Conservation (phyloP, 53 echinoderm and acorn worm genomes). For the Hippasteria phrygiana region DNA sequence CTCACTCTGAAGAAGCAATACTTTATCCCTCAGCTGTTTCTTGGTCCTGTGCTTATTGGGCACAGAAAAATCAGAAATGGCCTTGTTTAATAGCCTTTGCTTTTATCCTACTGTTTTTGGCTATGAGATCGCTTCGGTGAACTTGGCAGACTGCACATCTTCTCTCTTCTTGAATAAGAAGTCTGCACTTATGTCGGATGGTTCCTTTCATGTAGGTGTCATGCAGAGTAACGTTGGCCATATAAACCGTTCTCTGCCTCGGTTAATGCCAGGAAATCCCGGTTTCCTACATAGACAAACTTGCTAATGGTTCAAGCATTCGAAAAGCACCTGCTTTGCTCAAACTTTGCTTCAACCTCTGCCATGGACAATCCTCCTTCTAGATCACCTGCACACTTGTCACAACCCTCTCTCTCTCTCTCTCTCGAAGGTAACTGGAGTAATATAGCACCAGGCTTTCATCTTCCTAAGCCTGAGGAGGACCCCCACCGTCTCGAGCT, state of each 20-base stretch:
- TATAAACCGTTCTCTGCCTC: constrained; percentile 1
- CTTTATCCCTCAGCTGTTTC: not conserved
- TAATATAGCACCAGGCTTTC: constrained; percentile 24
- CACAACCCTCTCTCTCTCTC: not conserved
- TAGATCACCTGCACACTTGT: not conserved
- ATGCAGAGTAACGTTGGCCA: constrained; percentile 7
- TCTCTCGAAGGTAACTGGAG: not conserved
- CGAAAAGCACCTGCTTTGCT: not conserved
- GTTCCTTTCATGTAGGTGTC: not conserved
- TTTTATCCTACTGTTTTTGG: not conserved
- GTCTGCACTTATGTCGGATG: constrained; percentile 15
- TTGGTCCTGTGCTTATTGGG: not conserved
- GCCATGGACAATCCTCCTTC: not conserved
- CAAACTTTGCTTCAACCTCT: constrained; percentile 21
- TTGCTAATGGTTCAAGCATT: not conserved
- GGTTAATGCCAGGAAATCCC: constrained; percentile 2
- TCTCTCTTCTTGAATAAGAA: constrained; percentile 10
- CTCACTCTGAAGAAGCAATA: not conserved
- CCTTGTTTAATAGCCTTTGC: not conserved
- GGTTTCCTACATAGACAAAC: constrained; percentile 15
- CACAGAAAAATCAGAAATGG: not conserved
- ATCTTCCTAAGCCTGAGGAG: constrained; percentile 15
- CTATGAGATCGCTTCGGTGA: constrained; percentile 13
- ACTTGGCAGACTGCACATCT: constrained; percentile 14
- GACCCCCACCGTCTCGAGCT: constrained; percentile 39